These are phyloP conservation scores for Tiphia femorata DNA, from an alignment of 2,888 invertebrate genomes.

Conservation along the genomic window DNA sequence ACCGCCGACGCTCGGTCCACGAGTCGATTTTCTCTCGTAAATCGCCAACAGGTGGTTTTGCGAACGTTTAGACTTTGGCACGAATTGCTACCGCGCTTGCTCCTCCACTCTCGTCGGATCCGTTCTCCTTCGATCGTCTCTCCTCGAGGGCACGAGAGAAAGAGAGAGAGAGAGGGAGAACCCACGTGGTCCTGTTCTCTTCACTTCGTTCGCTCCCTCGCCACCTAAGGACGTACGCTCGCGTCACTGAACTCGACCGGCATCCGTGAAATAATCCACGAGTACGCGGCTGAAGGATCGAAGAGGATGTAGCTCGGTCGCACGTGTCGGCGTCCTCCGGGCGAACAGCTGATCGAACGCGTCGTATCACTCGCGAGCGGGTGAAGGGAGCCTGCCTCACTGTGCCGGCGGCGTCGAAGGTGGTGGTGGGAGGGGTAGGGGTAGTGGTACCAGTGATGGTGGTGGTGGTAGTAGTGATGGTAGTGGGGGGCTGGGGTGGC, in stretches of 20 bases:
- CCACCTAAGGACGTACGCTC: no score
- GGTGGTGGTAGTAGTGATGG: no score
- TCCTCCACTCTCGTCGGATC: no score
- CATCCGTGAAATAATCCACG: not conserved
- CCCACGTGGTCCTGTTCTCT: no score
- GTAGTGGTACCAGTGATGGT: no score
- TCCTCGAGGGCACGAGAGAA: not conserved
- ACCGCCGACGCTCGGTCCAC: slow-evolving; percentile 24
- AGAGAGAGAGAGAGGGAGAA: not conserved
- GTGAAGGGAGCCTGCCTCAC: no score
- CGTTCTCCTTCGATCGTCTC: no score
- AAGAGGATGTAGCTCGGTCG: no score
- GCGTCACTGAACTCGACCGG: not conserved
- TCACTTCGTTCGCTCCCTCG: no score
- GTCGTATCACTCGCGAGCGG: slow-evolving; percentile 8
- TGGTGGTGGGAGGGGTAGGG: no score
- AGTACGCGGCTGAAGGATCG: not conserved
- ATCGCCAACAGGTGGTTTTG: slow-evolving; percentile 64
- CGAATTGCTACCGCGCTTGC: slow-evolving; percentile 6
- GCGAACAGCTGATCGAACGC: slow-evolving; percentile 41
- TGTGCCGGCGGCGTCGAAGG: no score
- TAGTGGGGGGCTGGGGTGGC: no score
- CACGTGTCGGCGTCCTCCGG: slow-evolving; percentile 10
- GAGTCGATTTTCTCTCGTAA: slow-evolving; percentile 54
- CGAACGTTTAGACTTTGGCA: slow-evolving; percentile 32